Percentiles rank a stretch among this genome's conserved stretches.
phyloP scores from a whole-genome alignment of 2,888 invertebrate genomes.

The Seladonia tumulorum region DNA sequence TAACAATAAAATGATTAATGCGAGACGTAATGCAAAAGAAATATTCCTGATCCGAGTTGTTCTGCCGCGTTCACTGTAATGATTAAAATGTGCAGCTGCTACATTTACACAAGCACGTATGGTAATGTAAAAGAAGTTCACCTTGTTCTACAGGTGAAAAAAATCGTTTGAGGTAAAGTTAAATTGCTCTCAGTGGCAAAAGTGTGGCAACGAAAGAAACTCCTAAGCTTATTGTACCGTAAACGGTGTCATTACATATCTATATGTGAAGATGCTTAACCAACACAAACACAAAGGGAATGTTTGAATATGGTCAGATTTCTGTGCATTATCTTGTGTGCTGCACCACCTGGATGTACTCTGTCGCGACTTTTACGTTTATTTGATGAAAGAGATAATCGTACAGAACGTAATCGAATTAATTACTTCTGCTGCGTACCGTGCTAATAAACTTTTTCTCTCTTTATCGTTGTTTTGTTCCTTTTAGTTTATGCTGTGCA shows the following conservation, averaged over 20 bases:
- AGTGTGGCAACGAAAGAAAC: background rate
- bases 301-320: background rate
- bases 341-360: background rate
- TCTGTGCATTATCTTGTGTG: background rate
- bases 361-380: background rate
- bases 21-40: no score
- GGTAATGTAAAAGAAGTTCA: background rate
- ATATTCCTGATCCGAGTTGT: background rate
- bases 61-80: background rate
- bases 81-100: background rate
- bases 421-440: background rate
- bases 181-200: background rate
- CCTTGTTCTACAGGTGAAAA: background rate
- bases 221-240: background rate
- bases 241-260: background rate
- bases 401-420: background rate
- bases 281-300: background rate
- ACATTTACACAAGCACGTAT: background rate
- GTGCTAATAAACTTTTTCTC: background rate
- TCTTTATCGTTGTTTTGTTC: background rate
- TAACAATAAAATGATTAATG: background rate
- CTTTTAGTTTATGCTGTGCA: background rate
- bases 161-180: background rate
- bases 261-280: background rate
- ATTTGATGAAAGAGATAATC: constrained; percentile 5